Base-by-base conservation (phyloP, 2,113 vertebrate species). In the Panurus biarmicus region DNA sequence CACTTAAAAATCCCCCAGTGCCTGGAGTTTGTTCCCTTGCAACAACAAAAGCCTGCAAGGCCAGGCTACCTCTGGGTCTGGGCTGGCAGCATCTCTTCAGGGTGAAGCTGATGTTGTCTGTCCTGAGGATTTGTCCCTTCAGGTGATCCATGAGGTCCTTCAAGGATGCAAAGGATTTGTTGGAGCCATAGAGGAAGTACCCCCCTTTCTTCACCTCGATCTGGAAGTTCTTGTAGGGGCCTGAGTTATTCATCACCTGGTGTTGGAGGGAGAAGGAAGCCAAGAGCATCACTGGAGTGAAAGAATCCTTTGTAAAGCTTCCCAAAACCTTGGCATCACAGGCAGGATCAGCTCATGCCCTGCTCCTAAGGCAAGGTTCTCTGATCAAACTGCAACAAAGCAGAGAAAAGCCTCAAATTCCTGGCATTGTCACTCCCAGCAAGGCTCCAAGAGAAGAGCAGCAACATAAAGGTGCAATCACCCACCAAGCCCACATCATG, bases 171-270 rank as follows among this genome's bases (percentile, higher is more conserved):
- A 98, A 98, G 48, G 96, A 87, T 4, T 97, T 98, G 16, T 98
- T 98, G 0, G 99, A 99, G 71, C 99, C 99, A 1, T 98, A 97
- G 15, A 99, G 97, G 71, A 97, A 97, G 89, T 98, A 99, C 2
- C 96, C 98, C 4, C 96, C 97, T 53, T 98, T 97, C 24, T 97
- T 82, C 61, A 99, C 98, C 73, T 99, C 98, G 1, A 99, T 99
- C 97, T 99, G 99, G 97, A 99, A 99, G 98, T 99, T 99, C 97
- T 99, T 99, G 92, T 99, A 99, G 90, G 99, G 98, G 12, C 97
- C 97, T 31, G 97, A 96, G 86, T 72, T 80, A 56, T 96, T 97
- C 53, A 91, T 57, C 48, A 88, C 90, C 91, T 97, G 96, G 12
- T 33, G 35, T 36, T 31, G 35, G 42, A 25, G 79, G 83, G 54